Evolutionary conservation across 2,113 vertebrate species (phyloP), one percentile per base, ranked within the genome.

Genomic region (Syrmaticus mikado): DNA sequence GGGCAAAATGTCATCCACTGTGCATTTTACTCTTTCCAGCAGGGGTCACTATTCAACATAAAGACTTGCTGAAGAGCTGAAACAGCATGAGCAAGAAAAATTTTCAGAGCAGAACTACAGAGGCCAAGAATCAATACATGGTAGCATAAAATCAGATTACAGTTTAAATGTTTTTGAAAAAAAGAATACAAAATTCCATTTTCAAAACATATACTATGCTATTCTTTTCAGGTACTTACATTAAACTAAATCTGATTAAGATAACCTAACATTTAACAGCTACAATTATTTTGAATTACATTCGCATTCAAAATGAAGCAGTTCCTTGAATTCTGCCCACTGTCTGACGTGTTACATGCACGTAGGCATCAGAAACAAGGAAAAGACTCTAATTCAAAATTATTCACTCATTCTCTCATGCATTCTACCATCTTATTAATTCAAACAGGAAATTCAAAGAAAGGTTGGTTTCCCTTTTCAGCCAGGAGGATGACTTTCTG

Each of bases 1-100:
- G 68, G 64, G 3, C 48, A 78, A 64, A 90, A 74, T 0, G 0
- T 2, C 2, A 0, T 10, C 32, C 28, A 10, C 43, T 86, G 75
- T 45, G 13, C 25, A 41, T 62, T 87, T 76, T 28, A 46, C 2
- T 91, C 43, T 24, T 90, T 87, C 94, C 94, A 90, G 82, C 34
- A 94, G 90, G 41, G 72, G 90, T 93, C 93, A 77, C 64, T 88
- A 81, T 60, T 73, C 45, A 76, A 80, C 45, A 76, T n/a, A 48
- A 82, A 72, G 75, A 41, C 27, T 18, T 5, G 24, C 10, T 30
- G 27, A 45, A n/a, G 11, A 43, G 8, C 7, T 60, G 0, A 32
- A 27, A 3, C 11, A 48, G 21, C 30, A 55, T 17, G 8, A 82
- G 13, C 9, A 81, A 96, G 24, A 64, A 7, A 82, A 3, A 17